Percentiles rank a stretch among this genome's conserved stretches.
phyloP scores from a whole-genome alignment of 2,797 vertebrate genomes.

The Chrosomus eos region DNA sequence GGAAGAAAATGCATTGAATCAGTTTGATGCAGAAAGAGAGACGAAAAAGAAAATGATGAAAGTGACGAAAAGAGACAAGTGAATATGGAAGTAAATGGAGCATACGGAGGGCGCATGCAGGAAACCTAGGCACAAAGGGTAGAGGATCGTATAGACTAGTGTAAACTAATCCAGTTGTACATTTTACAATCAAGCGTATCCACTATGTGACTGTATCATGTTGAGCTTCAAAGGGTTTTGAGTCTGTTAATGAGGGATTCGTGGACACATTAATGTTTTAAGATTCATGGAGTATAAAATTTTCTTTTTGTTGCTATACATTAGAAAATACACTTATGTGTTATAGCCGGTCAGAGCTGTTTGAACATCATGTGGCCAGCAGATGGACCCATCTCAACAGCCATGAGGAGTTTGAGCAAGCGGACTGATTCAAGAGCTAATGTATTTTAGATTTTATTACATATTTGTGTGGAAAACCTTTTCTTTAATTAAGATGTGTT shows the following conservation, averaged over 20 bases:
- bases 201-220: background rate
- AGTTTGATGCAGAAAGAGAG: no score
- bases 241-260: background rate
- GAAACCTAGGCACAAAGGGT: no score
- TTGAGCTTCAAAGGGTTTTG: background rate
- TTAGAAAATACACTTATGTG: background rate
- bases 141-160: no score
- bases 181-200: no score
- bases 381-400: constrained; percentile 22
- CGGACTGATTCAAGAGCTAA: background rate
- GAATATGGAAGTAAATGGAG: no score
- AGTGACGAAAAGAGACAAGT: no score
- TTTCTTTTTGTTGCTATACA: background rate
- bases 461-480: background rate
- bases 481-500: background rate
- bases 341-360: background rate
- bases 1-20: no score
- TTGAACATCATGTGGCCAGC: constrained; percentile 2
- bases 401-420: background rate
- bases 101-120: no score
- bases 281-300: background rate
- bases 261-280: background rate
- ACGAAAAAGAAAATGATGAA: no score
- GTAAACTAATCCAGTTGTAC: no score
- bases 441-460: background rate